These are phyloP conservation scores for Ictidomys tridecemlineatus DNA, from an alignment of 2,113 vertebrate genomes.

Conservation along the genomic window DNA sequence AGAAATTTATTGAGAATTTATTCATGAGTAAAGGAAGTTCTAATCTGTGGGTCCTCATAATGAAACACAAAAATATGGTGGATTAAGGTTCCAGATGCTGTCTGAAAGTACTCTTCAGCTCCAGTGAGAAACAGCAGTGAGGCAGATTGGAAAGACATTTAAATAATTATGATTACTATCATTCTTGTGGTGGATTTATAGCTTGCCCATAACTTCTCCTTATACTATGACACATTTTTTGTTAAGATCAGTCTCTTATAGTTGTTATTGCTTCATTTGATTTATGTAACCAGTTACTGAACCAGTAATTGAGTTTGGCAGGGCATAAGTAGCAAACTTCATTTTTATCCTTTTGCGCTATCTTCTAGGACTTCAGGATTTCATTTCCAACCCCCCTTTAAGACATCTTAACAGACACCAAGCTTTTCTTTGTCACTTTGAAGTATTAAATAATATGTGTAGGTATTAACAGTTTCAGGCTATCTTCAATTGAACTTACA, in stretches of 20 bases:
- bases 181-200: background rate
- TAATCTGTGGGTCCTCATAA: background rate
- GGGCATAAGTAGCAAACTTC: background rate
- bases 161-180: background rate
- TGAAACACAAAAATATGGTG: background rate
- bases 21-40: background rate
- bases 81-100: background rate
- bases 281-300: background rate
- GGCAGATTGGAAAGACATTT: background rate
- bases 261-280: background rate
- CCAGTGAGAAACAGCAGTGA: background rate
- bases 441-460: background rate
- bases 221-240: background rate
- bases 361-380: background rate
- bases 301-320: background rate
- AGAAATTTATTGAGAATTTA: slow-evolving; percentile 15
- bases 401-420: background rate
- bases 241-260: background rate
- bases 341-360: background rate
- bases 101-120: background rate
- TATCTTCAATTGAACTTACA: background rate
- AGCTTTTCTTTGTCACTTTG: background rate
- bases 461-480: background rate
- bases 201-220: background rate
- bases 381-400: background rate